Evolutionary conservation across 1,140 invertebrate genomes (phyloP), one percentile per base, ranked within the genome.

Genomic region (Papilio polytes): DNA sequence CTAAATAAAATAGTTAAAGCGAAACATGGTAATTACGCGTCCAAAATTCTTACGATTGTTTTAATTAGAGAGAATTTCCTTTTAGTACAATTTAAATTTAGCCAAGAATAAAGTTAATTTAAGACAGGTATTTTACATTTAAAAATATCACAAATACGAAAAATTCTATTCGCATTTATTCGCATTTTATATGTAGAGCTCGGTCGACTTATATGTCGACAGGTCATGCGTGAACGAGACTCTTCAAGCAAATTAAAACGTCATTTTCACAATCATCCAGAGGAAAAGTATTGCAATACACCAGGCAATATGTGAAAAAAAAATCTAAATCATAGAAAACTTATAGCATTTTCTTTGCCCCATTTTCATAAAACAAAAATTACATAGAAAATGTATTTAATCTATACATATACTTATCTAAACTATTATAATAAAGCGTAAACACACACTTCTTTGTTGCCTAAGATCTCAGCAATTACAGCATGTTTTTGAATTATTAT

Each of bases 171-270:
- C 12, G 59, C 13, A 26, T 63, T 63, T 10, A 70, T 36, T 70
- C 31, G 13, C 22, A 70, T 70, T 70, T 70, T 70, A 70, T 63
- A 63, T 31, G 63, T 70, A 31, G 63, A 18, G 13, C 63, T 70
- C 63, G 36, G 36, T 41, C 36, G 63, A 70, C 63, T 70, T 70
- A 70, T 36, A 26, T 31, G 13, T 70, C 26, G 26, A 70, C 63
- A 70, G 26, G 26, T 70, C 26, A 31, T 70, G 63, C 63, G 63
- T 70, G 13, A 70, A 70, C 63, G 63, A 31, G 63, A 70, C 63
- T 70, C 63, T 70, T 70, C 63, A 70, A 70, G 63, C 63, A 70
- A 70, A 70, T 70, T 70, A 70, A 70, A 70, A 70, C 26, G 63
- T 70, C 63, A 70, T 31, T 31, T 36, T 70, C 63, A 70, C 63